phyloP scores from a whole-genome alignment of 2,113 vertebrate species.

The Actenoides lindsayi region DNA sequence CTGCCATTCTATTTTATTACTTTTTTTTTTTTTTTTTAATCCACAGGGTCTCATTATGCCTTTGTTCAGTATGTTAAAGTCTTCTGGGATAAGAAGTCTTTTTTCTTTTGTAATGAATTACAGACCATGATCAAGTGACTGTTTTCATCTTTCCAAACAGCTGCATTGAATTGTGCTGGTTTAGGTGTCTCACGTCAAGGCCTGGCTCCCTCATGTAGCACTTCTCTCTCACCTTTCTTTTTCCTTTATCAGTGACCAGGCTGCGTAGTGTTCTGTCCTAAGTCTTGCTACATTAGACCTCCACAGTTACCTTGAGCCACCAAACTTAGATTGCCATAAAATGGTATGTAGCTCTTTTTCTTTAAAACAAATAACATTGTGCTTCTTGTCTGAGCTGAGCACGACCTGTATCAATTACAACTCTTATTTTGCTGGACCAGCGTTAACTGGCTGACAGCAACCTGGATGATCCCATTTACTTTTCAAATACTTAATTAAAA shows the following conservation, averaged over 20 bases:
- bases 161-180: background rate
- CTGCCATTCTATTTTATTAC: background rate
- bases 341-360: background rate
- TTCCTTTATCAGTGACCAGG: background rate
- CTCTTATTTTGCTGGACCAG: slow-evolving; percentile 17
- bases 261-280: background rate
- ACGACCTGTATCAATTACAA: background rate
- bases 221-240: background rate
- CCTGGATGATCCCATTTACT: background rate
- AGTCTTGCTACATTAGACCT: background rate
- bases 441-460: background rate
- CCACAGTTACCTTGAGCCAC: background rate
- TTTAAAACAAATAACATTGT: background rate
- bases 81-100: background rate
- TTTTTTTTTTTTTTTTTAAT: background rate
- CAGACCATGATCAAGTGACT: background rate
- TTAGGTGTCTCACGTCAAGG: background rate
- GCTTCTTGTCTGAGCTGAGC: background rate
- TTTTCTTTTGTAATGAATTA: background rate
- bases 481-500: background rate
- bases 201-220: background rate
- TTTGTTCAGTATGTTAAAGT: background rate
- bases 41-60: background rate
- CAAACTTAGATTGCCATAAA: background rate
- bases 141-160: background rate